These are phyloP conservation scores for Poicephalus gulielmi DNA, from an alignment of 2,113 vertebrate genomes.

Conservation along the genomic window DNA sequence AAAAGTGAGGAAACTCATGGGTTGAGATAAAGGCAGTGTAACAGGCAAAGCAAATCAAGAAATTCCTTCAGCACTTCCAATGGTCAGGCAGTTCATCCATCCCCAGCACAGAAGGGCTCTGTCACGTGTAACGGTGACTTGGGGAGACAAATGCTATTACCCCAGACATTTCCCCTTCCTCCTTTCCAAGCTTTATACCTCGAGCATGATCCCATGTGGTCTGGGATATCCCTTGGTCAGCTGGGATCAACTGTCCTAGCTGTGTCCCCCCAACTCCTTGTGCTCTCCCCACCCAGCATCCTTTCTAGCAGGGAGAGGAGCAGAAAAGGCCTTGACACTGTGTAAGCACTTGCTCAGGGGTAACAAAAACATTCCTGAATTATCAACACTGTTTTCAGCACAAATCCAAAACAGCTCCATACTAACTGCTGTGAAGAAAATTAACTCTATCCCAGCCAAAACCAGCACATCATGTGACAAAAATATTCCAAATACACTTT, in stretches of 20 bases:
- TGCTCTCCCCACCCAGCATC: background rate
- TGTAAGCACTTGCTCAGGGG: background rate
- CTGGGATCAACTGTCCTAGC: rapidly evolving
- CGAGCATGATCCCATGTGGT: rapidly evolving
- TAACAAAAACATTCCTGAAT: background rate
- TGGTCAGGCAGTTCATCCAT: rapidly evolving
- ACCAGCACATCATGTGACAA: background rate
- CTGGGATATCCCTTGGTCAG: background rate
- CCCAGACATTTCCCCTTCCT: background rate
- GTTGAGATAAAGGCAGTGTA: background rate
- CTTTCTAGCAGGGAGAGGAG: background rate
- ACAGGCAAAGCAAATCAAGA: background rate
- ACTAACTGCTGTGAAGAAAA: background rate
- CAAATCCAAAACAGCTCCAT: background rate
- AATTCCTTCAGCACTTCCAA: background rate
- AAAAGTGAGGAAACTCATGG: background rate
- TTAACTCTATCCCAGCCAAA: background rate
- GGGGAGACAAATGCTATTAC: background rate
- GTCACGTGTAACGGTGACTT: rapidly evolving
- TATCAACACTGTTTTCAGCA: background rate
- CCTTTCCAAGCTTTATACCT: background rate
- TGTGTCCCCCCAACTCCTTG: background rate
- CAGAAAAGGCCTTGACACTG: background rate
- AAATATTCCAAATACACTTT: background rate
- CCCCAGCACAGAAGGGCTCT: background rate